A percentile compares a stretch with the other conserved stretches of the same genome.
phyloP scores from a whole-genome alignment of 2,113 vertebrate genomes.

The Corythornis vintsioides region DNA sequence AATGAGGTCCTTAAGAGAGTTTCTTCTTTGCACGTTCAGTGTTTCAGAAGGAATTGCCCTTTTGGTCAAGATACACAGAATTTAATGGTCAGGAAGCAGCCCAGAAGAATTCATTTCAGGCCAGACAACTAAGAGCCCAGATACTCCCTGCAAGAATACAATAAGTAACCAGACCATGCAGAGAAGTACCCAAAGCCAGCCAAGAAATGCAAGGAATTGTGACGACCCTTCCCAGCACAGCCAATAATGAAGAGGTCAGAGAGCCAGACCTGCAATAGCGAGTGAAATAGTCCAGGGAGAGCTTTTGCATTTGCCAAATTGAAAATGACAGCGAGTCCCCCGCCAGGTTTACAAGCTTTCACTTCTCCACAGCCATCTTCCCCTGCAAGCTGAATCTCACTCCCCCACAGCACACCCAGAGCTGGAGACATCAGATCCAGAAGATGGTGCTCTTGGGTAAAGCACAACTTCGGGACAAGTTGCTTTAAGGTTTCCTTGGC shows the following conservation, averaged over 20 bases:
- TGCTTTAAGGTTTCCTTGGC: not conserved
- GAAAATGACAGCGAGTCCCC: not conserved
- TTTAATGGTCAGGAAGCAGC: not conserved
- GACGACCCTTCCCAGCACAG: not conserved
- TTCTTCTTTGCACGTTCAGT: not conserved
- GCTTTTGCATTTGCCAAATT: not conserved
- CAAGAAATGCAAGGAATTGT: not conserved
- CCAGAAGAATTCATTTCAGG: not conserved
- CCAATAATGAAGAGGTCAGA: not conserved
- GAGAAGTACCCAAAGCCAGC: not conserved
- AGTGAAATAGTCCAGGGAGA: not conserved
- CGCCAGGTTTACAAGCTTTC: not conserved
- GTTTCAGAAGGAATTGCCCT: not conserved
- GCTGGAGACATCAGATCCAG: not conserved
- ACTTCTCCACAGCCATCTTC: not conserved
- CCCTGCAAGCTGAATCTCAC: not conserved
- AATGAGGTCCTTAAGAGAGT: not conserved
- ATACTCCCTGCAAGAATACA: not conserved
- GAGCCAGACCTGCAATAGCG: not conserved
- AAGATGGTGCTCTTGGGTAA: constrained; percentile 63
- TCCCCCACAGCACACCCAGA: not conserved
- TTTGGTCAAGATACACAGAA: not conserved
- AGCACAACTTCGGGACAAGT: not conserved
- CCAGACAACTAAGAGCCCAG: not conserved
- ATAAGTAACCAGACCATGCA: not conserved